A percentile compares a stretch with the other conserved stretches of the same genome.
Conservation (phyloP, 30 jellyfish, hydroid and myxozoan species). For the Sanderia malayensis region DNA sequence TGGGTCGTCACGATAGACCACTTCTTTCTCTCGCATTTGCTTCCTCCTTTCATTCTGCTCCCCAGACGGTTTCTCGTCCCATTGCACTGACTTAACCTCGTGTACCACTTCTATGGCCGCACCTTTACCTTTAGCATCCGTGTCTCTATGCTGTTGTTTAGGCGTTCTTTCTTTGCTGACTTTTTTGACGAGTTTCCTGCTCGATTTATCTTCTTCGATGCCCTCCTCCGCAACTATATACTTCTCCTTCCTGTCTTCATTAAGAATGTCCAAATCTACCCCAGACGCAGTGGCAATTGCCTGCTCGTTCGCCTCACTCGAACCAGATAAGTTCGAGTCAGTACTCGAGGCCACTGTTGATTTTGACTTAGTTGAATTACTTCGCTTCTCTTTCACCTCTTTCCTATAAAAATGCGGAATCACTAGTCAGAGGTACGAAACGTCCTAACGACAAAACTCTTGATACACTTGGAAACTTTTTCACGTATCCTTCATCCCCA, state of each 20-base stretch:
- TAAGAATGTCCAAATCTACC: constrained; percentile 55
- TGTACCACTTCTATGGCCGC: background rate
- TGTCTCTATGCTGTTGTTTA: background rate
- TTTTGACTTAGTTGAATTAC: constrained; percentile 15
- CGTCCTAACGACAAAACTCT: too few relatives aligned
- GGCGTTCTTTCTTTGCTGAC: background rate
- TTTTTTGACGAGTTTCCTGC: background rate
- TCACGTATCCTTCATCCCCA: too few relatives aligned
- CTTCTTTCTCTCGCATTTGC: constrained; percentile 10
- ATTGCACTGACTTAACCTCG: background rate
- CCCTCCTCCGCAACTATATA: constrained; percentile 21
- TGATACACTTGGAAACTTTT: too few relatives aligned
- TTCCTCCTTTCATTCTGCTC: background rate
- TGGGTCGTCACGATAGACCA: background rate
- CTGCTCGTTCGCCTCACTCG: constrained; percentile 43
- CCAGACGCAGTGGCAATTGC: constrained; percentile 84
- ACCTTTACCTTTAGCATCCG: background rate
- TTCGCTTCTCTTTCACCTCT: constrained; percentile 22
- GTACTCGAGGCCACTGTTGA: constrained; percentile 4
- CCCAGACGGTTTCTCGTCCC: background rate
- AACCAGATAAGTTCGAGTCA: constrained; percentile 41
- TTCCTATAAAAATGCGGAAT: constrained; percentile 42
- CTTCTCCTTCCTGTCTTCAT: constrained; percentile 38
- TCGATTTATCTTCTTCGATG: constrained; percentile 2
- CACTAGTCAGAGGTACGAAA: too few relatives aligned